These are phyloP conservation scores for Corticium candelabrum DNA, from an alignment of 37 sponge, comb jelly and placozoan genomes.

Conservation along the genomic window DNA sequence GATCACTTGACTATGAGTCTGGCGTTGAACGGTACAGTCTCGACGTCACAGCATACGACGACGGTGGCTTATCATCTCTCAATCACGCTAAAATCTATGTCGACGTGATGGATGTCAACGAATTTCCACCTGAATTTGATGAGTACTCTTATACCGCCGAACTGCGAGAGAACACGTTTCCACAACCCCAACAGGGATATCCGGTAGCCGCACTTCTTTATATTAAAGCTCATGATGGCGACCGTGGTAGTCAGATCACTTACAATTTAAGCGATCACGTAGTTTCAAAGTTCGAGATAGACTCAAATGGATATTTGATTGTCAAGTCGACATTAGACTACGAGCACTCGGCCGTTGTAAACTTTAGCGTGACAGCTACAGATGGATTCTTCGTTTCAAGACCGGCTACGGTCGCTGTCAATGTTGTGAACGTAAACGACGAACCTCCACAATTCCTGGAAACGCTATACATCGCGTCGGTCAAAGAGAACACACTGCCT, in stretches of 20 bases:
- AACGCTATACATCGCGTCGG: slow-evolving; percentile 10
- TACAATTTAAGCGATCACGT: slow-evolving; percentile 7
- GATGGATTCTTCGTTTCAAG: slow-evolving; percentile 24
- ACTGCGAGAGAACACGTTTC: not conserved
- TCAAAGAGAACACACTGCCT: slow-evolving; percentile 23
- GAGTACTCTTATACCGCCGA: not conserved
- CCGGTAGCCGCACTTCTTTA: not conserved
- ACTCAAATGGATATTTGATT: slow-evolving; percentile 15
- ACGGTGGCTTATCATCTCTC: slow-evolving; percentile 14
- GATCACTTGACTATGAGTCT: slow-evolving; percentile 28
- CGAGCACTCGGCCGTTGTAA: slow-evolving; percentile 12
- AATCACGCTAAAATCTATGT: not conserved
- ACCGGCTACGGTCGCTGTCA: slow-evolving; percentile 18
- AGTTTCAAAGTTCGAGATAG: slow-evolving; percentile 12
- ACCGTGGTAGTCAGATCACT: not conserved
- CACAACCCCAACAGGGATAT: not conserved
- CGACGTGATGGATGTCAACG: not conserved
- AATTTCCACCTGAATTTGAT: not conserved
- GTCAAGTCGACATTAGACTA: slow-evolving; percentile 26
- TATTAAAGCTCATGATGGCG: not conserved
- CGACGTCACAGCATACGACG: slow-evolving; percentile 30
- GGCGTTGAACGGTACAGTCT: not conserved
- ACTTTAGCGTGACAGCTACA: slow-evolving; percentile 11
- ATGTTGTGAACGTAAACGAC: slow-evolving; percentile 40
- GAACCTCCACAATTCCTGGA: slow-evolving; percentile 27